Base-by-base conservation (phyloP, 2,888 invertebrate species). In the Pyrochroa serraticornis region DNA sequence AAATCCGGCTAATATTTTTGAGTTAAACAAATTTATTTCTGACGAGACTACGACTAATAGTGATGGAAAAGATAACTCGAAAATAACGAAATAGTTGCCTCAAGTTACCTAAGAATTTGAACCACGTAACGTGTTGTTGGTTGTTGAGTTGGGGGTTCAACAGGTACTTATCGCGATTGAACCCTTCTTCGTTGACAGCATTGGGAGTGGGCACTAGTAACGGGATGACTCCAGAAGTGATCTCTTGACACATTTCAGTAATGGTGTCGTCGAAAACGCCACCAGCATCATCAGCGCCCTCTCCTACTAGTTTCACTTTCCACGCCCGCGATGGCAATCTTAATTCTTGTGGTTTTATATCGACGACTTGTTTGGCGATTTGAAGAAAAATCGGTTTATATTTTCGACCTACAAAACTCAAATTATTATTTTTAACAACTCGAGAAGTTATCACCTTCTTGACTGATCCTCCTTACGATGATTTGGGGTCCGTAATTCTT, bases 191-290 rank as follows among this genome's bases (percentile, higher is more conserved):
- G 69, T 84, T 85, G 3, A 80, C 73, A 10, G 83, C 82, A 70
- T 87, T 87, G 1, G 87, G 87, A 1, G 87, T 86, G 0, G 84
- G 84, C 13, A 87, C 80, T 10, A 87, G 76, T 7, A 86, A 76
- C 3, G 85, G 84, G 1, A 87, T 83, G 1, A 79, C 75, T 1
- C 84, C 84, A 31, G 81, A 81, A 34, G 84, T 83, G 31, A 87
- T 80, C 74, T 87, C 87, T 73, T 82, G 81, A 69, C 87, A 87
- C 85, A 87, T 86, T 75, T 87, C 86, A 0, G 87, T 87, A 38
- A 87, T 86, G 2, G 86, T 87, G 69, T 87, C 87, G 74, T 87
- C 87, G 76, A 87, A 87, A 13, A 87, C 87, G 2, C 87, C 87
- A 0, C 87, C 87, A 1, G 87, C 87, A 75, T 87, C 87, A 72